A percentile compares a stretch with the other conserved stretches of the same genome.
Evolutionary conservation across 2,797 vertebrate genomes (phyloP).

Genomic region (Peromyscus eremicus): DNA sequence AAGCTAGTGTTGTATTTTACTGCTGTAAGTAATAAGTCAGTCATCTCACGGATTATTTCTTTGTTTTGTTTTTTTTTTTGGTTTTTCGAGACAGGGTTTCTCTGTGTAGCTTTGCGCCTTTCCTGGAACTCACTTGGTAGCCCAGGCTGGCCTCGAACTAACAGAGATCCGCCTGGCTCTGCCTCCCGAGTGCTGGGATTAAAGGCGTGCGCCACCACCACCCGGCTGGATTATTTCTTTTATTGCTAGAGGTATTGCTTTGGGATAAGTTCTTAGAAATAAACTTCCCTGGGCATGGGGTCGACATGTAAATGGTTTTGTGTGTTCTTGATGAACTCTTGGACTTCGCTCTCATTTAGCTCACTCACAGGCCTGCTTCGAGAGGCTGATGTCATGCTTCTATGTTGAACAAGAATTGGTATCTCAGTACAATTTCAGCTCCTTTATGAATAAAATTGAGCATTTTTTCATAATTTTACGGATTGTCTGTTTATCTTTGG

Average conservation of each 20-base stretch:
- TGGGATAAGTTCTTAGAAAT: constrained; percentile 13
- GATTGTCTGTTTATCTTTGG: background rate
- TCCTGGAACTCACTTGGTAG: too few species aligned
- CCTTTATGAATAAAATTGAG: background rate
- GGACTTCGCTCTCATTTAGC: background rate
- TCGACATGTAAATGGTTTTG: background rate
- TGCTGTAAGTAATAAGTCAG: constrained; percentile 28
- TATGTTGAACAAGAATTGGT: background rate
- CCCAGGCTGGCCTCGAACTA: too few species aligned
- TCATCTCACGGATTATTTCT: background rate
- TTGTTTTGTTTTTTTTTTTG: too few species aligned
- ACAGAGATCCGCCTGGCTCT: too few species aligned
- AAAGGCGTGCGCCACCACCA: too few species aligned
- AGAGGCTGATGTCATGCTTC: background rate
- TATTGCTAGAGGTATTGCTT: background rate
- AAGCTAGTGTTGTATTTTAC: constrained; percentile 7
- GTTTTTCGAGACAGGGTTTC: too few species aligned
- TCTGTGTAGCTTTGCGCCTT: too few species aligned
- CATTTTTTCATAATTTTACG: constrained; percentile 12
- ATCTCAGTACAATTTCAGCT: background rate
- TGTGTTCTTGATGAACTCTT: background rate
- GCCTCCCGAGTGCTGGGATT: too few species aligned
- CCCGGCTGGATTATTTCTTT: background rate
- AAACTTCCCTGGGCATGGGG: background rate
- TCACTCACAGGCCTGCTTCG: background rate